Evolutionary conservation across 2,113 vertebrate genomes (phyloP).

Genomic region (Prionailurus viverrinus): DNA sequence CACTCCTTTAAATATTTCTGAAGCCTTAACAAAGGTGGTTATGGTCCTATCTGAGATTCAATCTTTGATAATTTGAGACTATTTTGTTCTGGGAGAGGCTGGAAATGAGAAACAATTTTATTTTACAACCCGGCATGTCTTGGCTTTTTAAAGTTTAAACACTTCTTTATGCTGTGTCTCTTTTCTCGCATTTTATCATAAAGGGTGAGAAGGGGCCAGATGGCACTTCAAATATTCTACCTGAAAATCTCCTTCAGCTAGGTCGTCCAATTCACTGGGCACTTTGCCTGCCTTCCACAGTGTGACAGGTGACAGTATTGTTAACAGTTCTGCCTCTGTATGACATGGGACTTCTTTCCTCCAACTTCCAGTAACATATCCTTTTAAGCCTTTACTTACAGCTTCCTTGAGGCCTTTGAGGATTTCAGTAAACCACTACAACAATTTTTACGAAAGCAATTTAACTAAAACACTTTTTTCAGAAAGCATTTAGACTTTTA

Average conservation of each 20-base stretch:
- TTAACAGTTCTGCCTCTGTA: fast-evolving
- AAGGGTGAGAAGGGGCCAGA: neutral
- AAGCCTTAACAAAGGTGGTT: neutral
- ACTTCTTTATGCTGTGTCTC: neutral
- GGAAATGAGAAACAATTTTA: conserved; percentile 14
- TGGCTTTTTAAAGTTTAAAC: neutral
- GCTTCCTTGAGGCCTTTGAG: neutral
- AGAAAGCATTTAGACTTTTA: neutral
- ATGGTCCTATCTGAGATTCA: neutral
- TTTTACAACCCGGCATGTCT: neutral
- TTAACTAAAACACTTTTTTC: neutral
- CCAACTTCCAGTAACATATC: neutral
- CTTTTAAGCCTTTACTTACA: neutral
- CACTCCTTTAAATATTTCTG: neutral
- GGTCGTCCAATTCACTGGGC: neutral
- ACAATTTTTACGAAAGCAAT: neutral
- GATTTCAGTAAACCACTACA: neutral
- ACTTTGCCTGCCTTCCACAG: neutral
- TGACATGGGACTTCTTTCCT: neutral
- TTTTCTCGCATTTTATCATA: neutral
- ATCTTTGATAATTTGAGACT: neutral
- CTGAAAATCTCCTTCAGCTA: neutral
- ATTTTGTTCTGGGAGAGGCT: neutral
- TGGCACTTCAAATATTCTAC: neutral
- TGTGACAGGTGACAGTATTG: fast-evolving